Base-by-base conservation (phyloP, 64 coral and sea anemone genomes). In the Pocillopora damicornis region DNA sequence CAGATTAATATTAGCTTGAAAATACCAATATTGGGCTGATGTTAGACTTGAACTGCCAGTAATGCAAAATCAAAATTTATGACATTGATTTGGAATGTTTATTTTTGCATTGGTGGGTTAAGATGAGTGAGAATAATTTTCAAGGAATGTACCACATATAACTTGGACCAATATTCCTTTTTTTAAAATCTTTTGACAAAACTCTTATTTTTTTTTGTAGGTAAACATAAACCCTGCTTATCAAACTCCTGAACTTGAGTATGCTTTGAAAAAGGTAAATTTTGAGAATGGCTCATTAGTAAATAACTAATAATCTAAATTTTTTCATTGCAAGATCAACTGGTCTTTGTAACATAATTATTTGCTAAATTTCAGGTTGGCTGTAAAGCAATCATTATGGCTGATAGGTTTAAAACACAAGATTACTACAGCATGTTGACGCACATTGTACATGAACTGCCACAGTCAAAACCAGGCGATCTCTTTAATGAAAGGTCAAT, bases 221-320 rank as follows among this genome's bases (percentile, higher is more conserved):
- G 97, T 99, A 1, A 99, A 99, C 37, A 88, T 99, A 2, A 99
- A 99, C 65, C 97, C 97, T 71, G 97, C 97, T 59, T 99, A 99
- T 75, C 93, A 95, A 85, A 83, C 88, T 10, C 76, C 97, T 20
- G 97, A 99, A 72, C 84, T 76, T 36, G 93, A 99, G 62, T 99
- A 95, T 92, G 93, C 97, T 3, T 64, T 99, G 56, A 95, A 95
- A 90, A 99, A 99, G 97, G 97, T 98, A 86, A 30, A 22, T 76
- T 14, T 23, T 58, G 34, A 77, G 42, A 51, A 51, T 51, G 7
- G 42, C 42, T 51, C 7, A 7, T 51, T 4, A 51, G 7, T 51
- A 7, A 4, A 7, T 51, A 51, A 51, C 42, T 7, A 51, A 2
- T 51, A 7, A 7, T 51, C 42, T 51, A 4, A 7, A 7, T 7